These are phyloP conservation scores for Glomeris marginata DNA, from an alignment of 2,888 invertebrate genomes.

Conservation along the genomic window DNA sequence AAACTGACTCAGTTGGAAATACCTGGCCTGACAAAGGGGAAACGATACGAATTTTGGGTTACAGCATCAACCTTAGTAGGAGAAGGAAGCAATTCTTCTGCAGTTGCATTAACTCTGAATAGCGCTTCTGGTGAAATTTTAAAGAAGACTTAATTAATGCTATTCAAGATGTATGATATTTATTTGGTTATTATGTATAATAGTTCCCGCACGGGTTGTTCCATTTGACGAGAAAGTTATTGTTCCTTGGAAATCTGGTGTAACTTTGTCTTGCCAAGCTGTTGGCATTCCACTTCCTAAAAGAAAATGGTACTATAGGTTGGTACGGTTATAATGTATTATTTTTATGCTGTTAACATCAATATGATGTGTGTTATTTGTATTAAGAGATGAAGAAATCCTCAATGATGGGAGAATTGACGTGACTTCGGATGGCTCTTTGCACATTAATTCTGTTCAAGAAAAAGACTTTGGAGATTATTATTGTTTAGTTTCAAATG, in stretches of 20 bases:
- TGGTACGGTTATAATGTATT: background rate
- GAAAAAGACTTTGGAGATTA: conserved; percentile 87
- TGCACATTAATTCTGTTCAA: conserved; percentile 76
- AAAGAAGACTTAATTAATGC: background rate
- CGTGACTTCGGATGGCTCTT: conserved; percentile 76
- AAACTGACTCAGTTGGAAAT: conserved; percentile 46
- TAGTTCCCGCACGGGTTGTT: conserved; percentile 88
- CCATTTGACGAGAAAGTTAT: conserved; percentile 82
- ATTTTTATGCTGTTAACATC: no score
- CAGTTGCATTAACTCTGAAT: conserved; percentile 11
- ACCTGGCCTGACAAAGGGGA: conserved; percentile 39
- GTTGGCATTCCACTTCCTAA: conserved; percentile 86
- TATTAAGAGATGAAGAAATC: background rate
- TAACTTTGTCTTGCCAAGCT: conserved; percentile 77
- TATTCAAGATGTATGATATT: background rate
- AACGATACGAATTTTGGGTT: conserved; percentile 10
- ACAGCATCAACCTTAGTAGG: conserved; percentile 10
- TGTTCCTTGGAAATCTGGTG: conserved; percentile 53
- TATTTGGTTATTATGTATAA: background rate
- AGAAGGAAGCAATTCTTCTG: conserved; percentile 12
- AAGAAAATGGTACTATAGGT: conserved; percentile 51
- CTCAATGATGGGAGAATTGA: conserved; percentile 51
- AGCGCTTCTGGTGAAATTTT: conserved; percentile 13
- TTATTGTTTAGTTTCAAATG: conserved; percentile 82
- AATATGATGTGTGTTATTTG: no score